phyloP scores from a whole-genome alignment of 2,797 vertebrate genomes.

The Rachycentron canadum region DNA sequence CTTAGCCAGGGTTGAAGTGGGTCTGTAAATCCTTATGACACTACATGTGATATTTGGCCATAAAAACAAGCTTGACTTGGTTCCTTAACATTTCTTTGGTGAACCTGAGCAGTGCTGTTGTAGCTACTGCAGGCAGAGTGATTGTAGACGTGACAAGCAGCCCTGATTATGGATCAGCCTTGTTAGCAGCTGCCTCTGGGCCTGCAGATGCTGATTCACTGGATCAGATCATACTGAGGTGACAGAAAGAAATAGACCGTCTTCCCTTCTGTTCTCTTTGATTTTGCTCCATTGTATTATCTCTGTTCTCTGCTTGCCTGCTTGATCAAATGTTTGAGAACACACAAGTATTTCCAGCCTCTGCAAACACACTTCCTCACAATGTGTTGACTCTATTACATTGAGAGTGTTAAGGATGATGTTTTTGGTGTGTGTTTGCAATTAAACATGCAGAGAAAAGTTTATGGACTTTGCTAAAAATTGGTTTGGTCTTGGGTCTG shows the following conservation, averaged over 20 bases:
- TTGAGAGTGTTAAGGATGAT: constrained; percentile 18
- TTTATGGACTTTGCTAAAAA: constrained; percentile 14
- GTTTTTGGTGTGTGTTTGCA: not conserved
- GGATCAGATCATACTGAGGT: constrained; percentile 49
- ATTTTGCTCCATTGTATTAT: constrained; percentile 25
- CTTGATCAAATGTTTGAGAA: constrained; percentile 45
- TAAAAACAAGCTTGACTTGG: constrained; percentile 35
- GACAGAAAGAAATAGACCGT: constrained; percentile 42
- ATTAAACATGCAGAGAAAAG: not conserved
- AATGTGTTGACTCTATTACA: constrained; percentile 2
- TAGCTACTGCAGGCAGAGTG: constrained; percentile 39
- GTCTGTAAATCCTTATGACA: constrained; percentile 26
- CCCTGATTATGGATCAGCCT: constrained; percentile 58
- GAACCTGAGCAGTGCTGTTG: constrained; percentile 17
- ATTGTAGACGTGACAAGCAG: constrained; percentile 52
- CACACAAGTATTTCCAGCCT: constrained; percentile 35
- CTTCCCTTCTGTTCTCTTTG: constrained; percentile 36
- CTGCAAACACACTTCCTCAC: constrained; percentile 20
- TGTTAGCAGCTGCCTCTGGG: constrained; percentile 54
- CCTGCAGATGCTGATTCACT: constrained; percentile 59
- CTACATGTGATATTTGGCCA: constrained; percentile 12
- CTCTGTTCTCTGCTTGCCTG: constrained; percentile 17
- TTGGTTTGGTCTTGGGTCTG: not conserved
- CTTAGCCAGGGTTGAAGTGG: constrained; percentile 1
- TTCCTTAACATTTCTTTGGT: constrained; percentile 36